Evolutionary conservation across 2,797 vertebrate species (phyloP).

Genomic region (Anabas testudineus): DNA sequence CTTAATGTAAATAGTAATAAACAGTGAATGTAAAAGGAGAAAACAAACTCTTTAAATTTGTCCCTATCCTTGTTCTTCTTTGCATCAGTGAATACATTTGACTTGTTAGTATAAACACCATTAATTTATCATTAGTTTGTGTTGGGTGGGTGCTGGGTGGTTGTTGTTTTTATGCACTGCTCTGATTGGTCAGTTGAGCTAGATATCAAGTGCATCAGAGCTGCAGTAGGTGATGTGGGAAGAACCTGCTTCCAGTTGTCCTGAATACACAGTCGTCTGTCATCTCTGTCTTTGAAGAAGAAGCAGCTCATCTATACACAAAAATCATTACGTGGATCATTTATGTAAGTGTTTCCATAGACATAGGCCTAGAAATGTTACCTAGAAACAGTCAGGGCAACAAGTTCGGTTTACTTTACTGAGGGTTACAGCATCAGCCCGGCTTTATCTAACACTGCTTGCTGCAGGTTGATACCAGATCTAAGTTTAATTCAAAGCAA

Average conservation of each 20-base stretch:
- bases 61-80: not conserved
- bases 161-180: not conserved
- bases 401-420: too few relatives aligned
- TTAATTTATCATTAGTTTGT: not conserved
- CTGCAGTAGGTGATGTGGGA: not conserved
- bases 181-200: not conserved
- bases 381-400: too few relatives aligned
- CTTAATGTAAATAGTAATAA: not conserved
- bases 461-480: too few relatives aligned
- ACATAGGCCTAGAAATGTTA: too few relatives aligned
- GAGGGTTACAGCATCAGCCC: too few relatives aligned
- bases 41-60: conserved; percentile 1
- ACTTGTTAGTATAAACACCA: not conserved
- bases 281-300: not conserved
- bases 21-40: not conserved
- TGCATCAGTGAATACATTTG: conserved; percentile 5
- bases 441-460: too few relatives aligned
- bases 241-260: too few relatives aligned
- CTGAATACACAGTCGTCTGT: not conserved
- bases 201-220: not conserved
- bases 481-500: too few relatives aligned
- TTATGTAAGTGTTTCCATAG: not conserved
- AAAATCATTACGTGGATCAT: not conserved
- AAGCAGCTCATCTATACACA: not conserved
- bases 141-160: not conserved